Evolutionary conservation across 2,797 vertebrate species (phyloP).

Genomic region (Smutsia temminckii): DNA sequence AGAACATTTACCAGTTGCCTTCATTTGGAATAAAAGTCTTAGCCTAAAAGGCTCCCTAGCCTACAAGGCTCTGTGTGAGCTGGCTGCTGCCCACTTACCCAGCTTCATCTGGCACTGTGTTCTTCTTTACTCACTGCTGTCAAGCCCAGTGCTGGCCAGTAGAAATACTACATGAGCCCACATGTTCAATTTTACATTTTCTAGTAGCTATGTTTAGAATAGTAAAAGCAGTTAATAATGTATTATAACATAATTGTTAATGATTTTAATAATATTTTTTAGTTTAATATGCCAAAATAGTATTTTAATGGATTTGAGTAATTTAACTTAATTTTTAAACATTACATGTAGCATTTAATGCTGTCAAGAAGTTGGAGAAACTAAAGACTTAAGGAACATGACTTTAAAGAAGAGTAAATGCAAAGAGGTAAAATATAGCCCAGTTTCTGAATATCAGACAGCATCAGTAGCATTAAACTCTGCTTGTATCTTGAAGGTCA

Average conservation of each 20-base stretch:
- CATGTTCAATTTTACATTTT: background rate
- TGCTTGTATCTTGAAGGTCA: background rate
- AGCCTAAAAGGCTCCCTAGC: no score
- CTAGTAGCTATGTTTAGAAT: background rate
- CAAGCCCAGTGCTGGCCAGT: fast-evolving
- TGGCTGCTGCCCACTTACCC: background rate
- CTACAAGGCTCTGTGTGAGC: background rate
- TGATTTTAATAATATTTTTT: background rate
- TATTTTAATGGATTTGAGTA: background rate
- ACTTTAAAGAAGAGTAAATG: background rate
- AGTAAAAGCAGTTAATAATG: background rate
- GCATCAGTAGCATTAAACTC: background rate
- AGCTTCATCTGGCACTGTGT: background rate
- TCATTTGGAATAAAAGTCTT: background rate
- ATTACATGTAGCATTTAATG: no score
- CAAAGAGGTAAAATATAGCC: background rate
- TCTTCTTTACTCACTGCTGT: background rate
- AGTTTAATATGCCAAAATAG: background rate
- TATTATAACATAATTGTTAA: background rate
- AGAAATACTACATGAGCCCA: background rate
- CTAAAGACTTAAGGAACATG: background rate
- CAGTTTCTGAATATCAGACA: background rate
- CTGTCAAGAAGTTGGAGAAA: background rate
- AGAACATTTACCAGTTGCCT: background rate
- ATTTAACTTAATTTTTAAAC: no score